Conservation (phyloP, 2,797 vertebrate species). For the Pachyuromys duprasi region DNA sequence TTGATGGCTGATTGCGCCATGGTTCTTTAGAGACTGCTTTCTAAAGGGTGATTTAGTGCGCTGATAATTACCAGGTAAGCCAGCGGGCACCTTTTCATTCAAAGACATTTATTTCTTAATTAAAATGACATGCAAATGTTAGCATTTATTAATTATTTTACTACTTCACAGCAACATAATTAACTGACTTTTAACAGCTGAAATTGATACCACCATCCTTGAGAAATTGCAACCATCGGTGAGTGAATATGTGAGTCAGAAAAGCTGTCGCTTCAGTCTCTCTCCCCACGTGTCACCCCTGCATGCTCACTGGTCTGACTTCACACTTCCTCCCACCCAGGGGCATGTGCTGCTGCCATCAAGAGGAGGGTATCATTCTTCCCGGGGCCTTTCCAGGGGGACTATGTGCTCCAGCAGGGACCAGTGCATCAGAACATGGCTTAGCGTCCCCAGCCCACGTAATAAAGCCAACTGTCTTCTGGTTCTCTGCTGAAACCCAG, state of each 20-base stretch:
- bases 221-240: background rate
- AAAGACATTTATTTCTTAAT: constrained; percentile 76
- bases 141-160: constrained; percentile 71
- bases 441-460: background rate
- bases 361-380: background rate
- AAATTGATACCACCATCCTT: constrained; percentile 5
- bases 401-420: background rate
- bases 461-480: background rate
- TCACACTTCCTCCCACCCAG: background rate
- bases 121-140: constrained; percentile 62
- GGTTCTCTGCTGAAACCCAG: background rate
- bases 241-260: background rate
- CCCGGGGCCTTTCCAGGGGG: background rate
- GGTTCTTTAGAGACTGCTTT: background rate
- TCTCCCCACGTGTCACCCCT: background rate
- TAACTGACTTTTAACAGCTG: constrained; percentile 53
- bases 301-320: background rate
- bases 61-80: constrained; percentile 49
- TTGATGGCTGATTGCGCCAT: background rate
- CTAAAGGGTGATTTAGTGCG: constrained; percentile 4
- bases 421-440: background rate
- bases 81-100: constrained; percentile 57
- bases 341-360: background rate
- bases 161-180: constrained; percentile 58
- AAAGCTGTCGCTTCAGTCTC: background rate